Base-by-base conservation (phyloP, 2,888 invertebrate species). In the Julus scanicus region DNA sequence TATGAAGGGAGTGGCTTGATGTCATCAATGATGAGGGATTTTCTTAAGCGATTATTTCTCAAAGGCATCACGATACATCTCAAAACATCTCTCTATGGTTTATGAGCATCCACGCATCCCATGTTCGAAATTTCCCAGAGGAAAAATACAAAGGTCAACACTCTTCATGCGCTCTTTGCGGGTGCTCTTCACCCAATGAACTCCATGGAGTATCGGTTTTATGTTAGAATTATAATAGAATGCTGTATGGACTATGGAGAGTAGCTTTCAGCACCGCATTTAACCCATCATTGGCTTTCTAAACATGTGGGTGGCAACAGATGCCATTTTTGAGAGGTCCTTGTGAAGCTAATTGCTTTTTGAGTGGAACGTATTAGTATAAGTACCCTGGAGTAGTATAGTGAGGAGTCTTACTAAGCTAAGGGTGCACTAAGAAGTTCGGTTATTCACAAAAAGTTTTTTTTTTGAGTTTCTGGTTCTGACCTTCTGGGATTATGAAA, bases 11-110 rank as follows among this genome's bases (percentile, higher is more conserved):
- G 15, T 80, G 29, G 80, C 4, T 29, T 37, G 80, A 80, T 80
- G 37, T 37, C 80, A 80, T 80, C 80, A 80, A 80, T 37, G 80
- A 80, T 13, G 37, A 4, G 37, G 37, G 80, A 13, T 11, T 29
- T 37, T 80, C 80, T 80, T 80, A 80, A 80, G 80, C 80, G 80
- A 80, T 37, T 80, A 37, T 37, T 80, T 80, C 80, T 80, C 37
- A 11, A 8, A 80, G 80, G 1, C 1, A 80, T 37, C 37, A 37
- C 11, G 13, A 37, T 37, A 15, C 80, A 80, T 13, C 37, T 37
- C 37, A 9, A 80, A 29, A 29, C 29, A 13, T 71, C 20, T 29
- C 20, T 71, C 29, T 20, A 63, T 0, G 20, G 15, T 71, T 29
- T 11, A n/a, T 29, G 29, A 80, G 13, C 80, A 63, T 80, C 80